phyloP scores from a whole-genome alignment of 2,888 invertebrate genomes.

The Diarsia dahlii region DNA sequence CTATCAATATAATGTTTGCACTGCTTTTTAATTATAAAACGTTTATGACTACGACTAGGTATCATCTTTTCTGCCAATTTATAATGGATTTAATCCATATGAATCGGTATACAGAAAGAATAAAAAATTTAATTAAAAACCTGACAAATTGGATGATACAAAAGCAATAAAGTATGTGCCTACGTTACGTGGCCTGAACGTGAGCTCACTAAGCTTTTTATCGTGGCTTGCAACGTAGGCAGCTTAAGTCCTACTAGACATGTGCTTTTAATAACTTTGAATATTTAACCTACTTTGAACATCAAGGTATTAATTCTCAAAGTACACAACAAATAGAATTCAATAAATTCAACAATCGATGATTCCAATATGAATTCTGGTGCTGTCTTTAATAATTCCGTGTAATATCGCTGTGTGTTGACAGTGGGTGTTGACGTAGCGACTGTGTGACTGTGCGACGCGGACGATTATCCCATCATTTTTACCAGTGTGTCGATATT shows the following conservation, averaged over 20 bases:
- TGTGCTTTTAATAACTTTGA: not conserved
- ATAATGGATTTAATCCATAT: not conserved
- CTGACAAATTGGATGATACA: conserved; percentile 5
- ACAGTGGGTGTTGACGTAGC: conserved; percentile 22
- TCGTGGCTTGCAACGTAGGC: conserved; percentile 5
- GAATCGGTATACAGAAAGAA: not conserved
- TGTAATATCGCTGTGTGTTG: conserved; percentile 34
- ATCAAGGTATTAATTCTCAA: not conserved
- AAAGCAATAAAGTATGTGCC: conserved; percentile 27
- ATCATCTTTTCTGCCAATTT: not conserved
- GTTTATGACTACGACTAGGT: not conserved
- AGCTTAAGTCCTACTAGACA: not conserved
- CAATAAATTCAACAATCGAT: not conserved
- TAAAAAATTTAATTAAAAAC: not conserved
- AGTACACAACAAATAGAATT: conserved; percentile 3
- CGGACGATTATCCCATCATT: conserved; percentile 41
- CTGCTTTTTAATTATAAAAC: not conserved
- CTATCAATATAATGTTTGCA: not conserved
- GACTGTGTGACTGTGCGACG: not conserved
- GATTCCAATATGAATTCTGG: conserved; percentile 9
- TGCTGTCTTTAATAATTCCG: conserved; percentile 56
- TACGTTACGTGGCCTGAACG: not conserved
- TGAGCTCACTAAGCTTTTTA: not conserved
- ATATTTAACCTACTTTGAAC: not conserved
- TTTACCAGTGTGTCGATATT: conserved; percentile 41